Conservation (phyloP, 1,140 invertebrate species). For the Brachionus calyciflorus region DNA sequence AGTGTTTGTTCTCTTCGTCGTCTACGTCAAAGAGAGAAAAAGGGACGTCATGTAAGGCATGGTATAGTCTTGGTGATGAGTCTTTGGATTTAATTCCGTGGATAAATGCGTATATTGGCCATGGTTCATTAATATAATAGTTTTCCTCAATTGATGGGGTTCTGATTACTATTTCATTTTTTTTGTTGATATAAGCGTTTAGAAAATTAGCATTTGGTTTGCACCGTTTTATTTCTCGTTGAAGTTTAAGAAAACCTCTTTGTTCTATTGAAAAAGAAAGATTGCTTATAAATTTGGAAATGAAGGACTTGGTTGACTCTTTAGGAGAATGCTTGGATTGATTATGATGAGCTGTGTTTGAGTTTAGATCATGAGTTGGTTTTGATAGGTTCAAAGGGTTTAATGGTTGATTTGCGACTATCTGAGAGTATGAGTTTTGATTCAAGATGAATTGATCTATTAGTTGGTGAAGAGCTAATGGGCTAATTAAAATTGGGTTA, state of each 20-base stretch:
- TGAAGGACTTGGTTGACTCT: neutral
- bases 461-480: too few relatives aligned
- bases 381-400: too few relatives aligned
- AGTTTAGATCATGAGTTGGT: too few relatives aligned
- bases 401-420: too few relatives aligned
- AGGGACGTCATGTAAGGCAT: neutral
- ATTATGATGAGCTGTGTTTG: too few relatives aligned
- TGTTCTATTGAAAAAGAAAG: neutral
- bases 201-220: neutral
- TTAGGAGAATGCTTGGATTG: too few relatives aligned
- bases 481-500: too few relatives aligned
- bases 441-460: too few relatives aligned
- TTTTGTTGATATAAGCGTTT: slow-evolving; percentile 9
- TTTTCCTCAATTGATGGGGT: neutral
- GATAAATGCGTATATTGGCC: neutral
- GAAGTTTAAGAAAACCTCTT: neutral
- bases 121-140: slow-evolving; percentile 1
- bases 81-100: neutral
- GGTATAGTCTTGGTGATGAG: neutral
- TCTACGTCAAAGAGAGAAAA: neutral
- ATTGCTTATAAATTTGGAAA: neutral
- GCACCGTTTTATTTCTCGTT: neutral
- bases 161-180: slow-evolving; percentile 10
- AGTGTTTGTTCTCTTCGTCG: neutral
- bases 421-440: too few relatives aligned